A percentile compares a stretch with the other conserved stretches of the same genome.
Evolutionary conservation across 2,113 vertebrate genomes (phyloP).

Genomic region (Cheilinus undulatus): DNA sequence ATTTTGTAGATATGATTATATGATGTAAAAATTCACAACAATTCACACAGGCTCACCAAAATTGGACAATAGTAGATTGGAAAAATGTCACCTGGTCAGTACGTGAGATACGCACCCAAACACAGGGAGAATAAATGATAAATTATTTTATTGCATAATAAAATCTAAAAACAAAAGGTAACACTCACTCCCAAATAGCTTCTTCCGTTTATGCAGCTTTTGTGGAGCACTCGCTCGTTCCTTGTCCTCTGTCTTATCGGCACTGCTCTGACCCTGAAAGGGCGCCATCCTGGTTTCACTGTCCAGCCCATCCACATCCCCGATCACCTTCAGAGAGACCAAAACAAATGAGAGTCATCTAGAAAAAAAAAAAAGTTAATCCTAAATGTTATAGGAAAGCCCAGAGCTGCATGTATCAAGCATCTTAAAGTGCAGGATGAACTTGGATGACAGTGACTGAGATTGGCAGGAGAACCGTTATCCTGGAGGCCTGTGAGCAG

Average conservation of each 20-base stretch:
- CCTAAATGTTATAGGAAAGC: slow-evolving; percentile 21
- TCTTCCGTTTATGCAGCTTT: slow-evolving; percentile 80
- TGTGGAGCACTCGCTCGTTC: slow-evolving; percentile 8
- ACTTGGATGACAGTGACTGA: slow-evolving; percentile 60
- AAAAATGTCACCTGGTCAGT: slow-evolving; percentile 11
- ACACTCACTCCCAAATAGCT: slow-evolving; percentile 78
- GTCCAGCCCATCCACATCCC: slow-evolving; percentile 74
- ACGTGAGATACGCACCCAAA: neutral
- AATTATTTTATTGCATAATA: neutral
- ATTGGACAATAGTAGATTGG: too few species aligned
- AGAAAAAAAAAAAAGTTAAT: slow-evolving; percentile 31
- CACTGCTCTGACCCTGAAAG: slow-evolving; percentile 43
- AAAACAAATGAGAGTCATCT: slow-evolving; percentile 3
- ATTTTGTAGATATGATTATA: too few species aligned
- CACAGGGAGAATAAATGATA: neutral
- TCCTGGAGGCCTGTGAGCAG: slow-evolving; percentile 51
- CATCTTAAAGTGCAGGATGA: slow-evolving; percentile 59
- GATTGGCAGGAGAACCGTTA: slow-evolving; percentile 50
- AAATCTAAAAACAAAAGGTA: neutral
- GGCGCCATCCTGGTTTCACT: slow-evolving; percentile 48
- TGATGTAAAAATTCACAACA: too few species aligned
- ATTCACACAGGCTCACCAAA: too few species aligned
- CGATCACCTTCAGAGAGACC: slow-evolving; percentile 84
- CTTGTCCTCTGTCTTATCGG: slow-evolving; percentile 39
- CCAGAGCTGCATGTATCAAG: slow-evolving; percentile 34